A percentile compares a stretch with the other conserved stretches of the same genome.
Conservation (phyloP, 1,140 invertebrate species). For the Chrysopa pallens region DNA sequence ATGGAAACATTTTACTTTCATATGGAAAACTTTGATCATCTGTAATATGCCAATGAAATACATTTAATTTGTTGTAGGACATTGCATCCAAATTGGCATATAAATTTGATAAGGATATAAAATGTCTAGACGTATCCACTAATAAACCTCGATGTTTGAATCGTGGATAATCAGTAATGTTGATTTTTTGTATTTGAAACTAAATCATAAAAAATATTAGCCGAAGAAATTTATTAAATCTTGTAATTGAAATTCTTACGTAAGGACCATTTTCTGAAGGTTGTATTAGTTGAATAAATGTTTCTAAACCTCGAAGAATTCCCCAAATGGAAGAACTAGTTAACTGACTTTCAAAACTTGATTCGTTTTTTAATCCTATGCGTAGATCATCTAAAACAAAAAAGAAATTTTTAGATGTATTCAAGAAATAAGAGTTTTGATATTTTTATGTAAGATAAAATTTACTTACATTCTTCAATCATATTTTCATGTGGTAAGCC, state of each 20-base stretch:
- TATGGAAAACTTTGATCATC: conserved; percentile 88
- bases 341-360: conserved; percentile 17
- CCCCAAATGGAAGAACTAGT: conserved; percentile 49
- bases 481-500: conserved; percentile 40
- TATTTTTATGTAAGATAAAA: no score
- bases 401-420: conserved; percentile 1
- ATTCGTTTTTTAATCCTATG: conserved; percentile 12
- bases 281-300: conserved; percentile 52
- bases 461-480: conserved; percentile 54
- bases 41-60: conserved; percentile 88
- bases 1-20: conserved; percentile 53
- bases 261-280: conserved; percentile 21
- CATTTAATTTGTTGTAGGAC: conserved; percentile 80
- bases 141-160: conserved; percentile 61
- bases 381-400: conserved; percentile 19
- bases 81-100: conserved; percentile 56
- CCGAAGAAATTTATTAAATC: background rate
- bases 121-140: conserved; percentile 72
- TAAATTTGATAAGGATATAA: conserved; percentile 43
- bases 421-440: no score
- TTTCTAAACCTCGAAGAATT: conserved; percentile 56
- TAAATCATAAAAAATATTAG: conserved; percentile 2
- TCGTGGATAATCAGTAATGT: conserved; percentile 49
- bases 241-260: conserved; percentile 17
- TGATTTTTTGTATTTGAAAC: conserved; percentile 30